Evolutionary conservation across 2,113 vertebrate species (phyloP), one percentile per base, ranked within the genome.

Genomic region (Mormyrus iriodes): DNA sequence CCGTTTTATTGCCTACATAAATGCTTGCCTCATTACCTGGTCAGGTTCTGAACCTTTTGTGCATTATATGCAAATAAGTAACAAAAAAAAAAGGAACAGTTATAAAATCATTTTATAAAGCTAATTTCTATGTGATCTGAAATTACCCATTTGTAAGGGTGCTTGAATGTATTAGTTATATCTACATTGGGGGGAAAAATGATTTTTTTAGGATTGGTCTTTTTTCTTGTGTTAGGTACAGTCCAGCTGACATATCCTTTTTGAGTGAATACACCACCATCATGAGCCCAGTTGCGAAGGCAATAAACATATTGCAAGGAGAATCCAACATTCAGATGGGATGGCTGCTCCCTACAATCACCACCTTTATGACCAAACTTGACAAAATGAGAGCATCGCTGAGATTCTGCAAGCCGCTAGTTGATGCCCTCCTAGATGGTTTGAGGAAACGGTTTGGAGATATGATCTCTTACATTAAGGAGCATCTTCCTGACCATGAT

Each of bases 201-300:
- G 0, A 2, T 69, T 69, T 9, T 84, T 65, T 49, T 82, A 24
- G 46, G 7, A 21, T 88, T 88, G n/a, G n/a, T n/a, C 10, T 88
- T 48, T 42, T 21, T 19, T 15, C 21, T 19, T 51, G 15, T 44
- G 17, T 85, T 48, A 85, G 49, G 88, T 85, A 58, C 49, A 89
- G 52, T 83, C 49, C 85, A 31, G 83, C 83, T 89, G 84, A 87
- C 42, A 58, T 84, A 55, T 52, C 15, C 48, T 86, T 89, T 87
- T 58, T 58, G 73, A 10, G n/a, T 65, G 46, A 87, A 88, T 87
- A 87, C 21, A 69, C 52, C 27, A 88, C 10, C 73, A 89, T 27
- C 39, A 87, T 89, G 89, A 85, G 89, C n/a, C 89, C 69, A 39
- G 69, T 87, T 53, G 83, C 82, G 31, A n/a, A n/a, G n/a, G n/a